Base-by-base conservation (phyloP, 2,888 invertebrate genomes). In the Tethea ocularis region DNA sequence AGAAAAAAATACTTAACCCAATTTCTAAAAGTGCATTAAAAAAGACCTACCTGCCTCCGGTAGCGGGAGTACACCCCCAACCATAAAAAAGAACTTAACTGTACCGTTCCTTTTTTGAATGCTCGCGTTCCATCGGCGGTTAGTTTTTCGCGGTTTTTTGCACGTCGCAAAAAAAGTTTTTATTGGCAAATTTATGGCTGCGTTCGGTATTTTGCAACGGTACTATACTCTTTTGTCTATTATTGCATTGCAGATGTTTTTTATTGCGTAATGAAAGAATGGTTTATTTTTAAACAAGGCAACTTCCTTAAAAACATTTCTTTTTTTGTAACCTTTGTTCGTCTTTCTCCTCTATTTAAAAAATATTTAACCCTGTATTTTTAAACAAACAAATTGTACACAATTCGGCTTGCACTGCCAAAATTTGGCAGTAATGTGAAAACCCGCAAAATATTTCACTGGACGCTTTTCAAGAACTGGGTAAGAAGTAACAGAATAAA, bases 21-120 rank as follows among this genome's bases (percentile, higher is more conserved):
- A 88, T 88, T 90, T 86, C 82, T 83, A 82, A 76, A 83, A 82
- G 80, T 76, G 75, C 73, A 68, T 69, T 61, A 76, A 82, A 90
- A 89, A 87, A 86, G 6, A 72, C 68, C 81, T 92, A 91, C 92
- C 92, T 92, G 91, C 88, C 81, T 72, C 81, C 84, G 80, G 89
- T 88, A 89, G 88, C 90, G 83, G 82, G 78, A 71, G 80, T 75
- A 74, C 84, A 82, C 84, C 84, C 89, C 74, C 79, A 64, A 60
- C 63, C 62, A 60, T 77, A 65, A 73, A 76, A 75, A 68, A 78
- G 77, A 73, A 80, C 75, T 73, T 87, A 89, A 89, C 87, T 81
- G 88, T 89, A 83, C 74, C 69, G 77, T 78, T 77, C 75, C 75
- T 82, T 80, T 78, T 80, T 77, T 66, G 72, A 52, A 67, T 66